A percentile compares a stretch with the other conserved stretches of the same genome.
Conservation (phyloP, 2,113 vertebrate genomes). For the Clupea harengus region DNA sequence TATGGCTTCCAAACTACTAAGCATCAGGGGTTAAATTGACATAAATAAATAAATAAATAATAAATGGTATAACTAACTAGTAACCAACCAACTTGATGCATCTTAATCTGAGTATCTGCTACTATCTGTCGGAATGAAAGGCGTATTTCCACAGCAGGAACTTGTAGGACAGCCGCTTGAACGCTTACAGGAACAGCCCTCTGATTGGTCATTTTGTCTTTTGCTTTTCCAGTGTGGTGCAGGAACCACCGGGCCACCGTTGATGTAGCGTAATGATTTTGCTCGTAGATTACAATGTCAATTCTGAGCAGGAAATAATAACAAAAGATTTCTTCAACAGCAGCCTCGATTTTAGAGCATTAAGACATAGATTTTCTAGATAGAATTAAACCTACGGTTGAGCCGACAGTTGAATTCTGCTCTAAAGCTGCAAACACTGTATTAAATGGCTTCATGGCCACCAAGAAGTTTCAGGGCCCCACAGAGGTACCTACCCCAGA, state of each 20-base stretch:
- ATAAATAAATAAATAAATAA: not conserved
- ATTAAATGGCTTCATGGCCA: not conserved
- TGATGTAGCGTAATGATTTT: not conserved
- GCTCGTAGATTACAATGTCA: not conserved
- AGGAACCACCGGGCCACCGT: not conserved
- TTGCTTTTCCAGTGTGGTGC: not conserved
- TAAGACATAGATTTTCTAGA: not conserved
- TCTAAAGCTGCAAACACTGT: not conserved
- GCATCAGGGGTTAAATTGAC: no score
- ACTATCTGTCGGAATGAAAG: not conserved
- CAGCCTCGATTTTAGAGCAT: no score
- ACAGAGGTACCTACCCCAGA: no score
- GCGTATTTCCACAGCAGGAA: not conserved
- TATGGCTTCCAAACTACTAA: no score
- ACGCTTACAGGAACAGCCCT: not conserved
- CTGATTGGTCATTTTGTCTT: no score
- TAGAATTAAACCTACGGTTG: not conserved
- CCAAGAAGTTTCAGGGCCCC: no score
- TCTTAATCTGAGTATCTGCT: no score
- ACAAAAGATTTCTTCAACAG: no score
- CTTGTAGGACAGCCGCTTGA: not conserved
- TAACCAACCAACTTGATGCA: not conserved
- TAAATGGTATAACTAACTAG: no score
- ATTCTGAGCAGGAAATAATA: not conserved
- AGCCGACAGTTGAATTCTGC: not conserved